Base-by-base conservation (phyloP, 92 coral and sea anemone species). In the Zoanthus gigantus region DNA sequence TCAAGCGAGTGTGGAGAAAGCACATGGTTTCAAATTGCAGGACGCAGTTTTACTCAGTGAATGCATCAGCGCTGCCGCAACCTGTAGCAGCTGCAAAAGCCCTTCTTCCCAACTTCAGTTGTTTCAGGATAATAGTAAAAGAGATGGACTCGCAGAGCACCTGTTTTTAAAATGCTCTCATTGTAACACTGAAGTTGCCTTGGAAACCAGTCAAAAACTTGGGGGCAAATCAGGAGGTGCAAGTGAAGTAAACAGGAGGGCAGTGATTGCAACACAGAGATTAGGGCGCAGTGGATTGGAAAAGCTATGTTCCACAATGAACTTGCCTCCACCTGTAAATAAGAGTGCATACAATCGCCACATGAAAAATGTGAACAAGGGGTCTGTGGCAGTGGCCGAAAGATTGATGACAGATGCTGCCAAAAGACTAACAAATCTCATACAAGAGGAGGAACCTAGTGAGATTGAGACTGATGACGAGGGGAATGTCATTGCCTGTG, bases 211-310 rank as follows among this genome's bases (percentile, higher is more conserved):
- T 78, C 74, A 28, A 61, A 72, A 42, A 1, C 72, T 85, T 37
- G 89, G 17, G 0, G 85, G 92, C 60, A 71, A 72, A 72, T 89
- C 89, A 18, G 92, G 92, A 74, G 92, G 88, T 28, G 92, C 92
- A 52, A 77, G 28, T 81, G 92, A 92, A 31, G 90, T 92, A 47
- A 91, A 91, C 85, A 69, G 91, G 32, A 61, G 92, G 83, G 88
- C 92, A 37, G 92, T 91, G 31, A 17, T 89, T 61, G 80, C 94
- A 7, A 89, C 90, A 14, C 86, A 83, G 73, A 85, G 84, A 52
- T 44, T 71, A 73, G 89, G 91, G 28, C 82, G 13, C 7, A 63
- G 71, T 63, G 71, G 71, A 63, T 16, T 63, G 71, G 30, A 63
- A 30, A 63, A 16, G 71, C 29, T 15, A 23, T 15, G 71, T 30